phyloP scores from a whole-genome alignment of 2,888 invertebrate species.

The Cheiracanthium punctorium region DNA sequence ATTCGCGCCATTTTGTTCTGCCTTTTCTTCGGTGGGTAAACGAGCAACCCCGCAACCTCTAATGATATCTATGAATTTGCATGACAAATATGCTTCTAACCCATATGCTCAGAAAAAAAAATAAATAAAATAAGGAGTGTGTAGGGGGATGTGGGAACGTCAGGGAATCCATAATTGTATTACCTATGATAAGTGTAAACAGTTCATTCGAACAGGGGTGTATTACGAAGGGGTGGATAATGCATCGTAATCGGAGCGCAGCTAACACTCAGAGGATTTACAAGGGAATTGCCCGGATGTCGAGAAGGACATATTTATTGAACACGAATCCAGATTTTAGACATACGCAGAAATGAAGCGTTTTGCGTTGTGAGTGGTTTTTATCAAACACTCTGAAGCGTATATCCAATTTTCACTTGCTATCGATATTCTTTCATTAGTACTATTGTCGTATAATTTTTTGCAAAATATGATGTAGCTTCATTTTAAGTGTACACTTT shows the following conservation, averaged over 20 bases:
- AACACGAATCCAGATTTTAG: neutral
- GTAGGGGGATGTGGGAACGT: neutral
- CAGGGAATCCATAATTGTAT: neutral
- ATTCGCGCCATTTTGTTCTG: neutral
- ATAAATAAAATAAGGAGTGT: neutral
- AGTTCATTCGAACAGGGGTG: neutral
- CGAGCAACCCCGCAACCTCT: neutral
- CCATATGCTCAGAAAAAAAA: neutral
- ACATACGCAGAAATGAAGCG: too few species aligned
- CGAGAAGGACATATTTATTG: neutral
- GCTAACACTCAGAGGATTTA: neutral
- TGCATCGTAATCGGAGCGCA: neutral
- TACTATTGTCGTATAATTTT: too few species aligned
- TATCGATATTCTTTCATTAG: too few species aligned
- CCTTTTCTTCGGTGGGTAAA: neutral
- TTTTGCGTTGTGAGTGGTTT: too few species aligned
- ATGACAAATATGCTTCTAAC: constrained; percentile 31
- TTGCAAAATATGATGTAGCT: too few species aligned
- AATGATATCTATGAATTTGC: constrained; percentile 30
- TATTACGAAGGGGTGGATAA: neutral
- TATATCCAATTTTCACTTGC: too few species aligned
- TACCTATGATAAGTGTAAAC: constrained; percentile 7
- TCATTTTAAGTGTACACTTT: too few species aligned
- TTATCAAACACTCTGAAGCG: too few species aligned
- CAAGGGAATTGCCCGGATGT: neutral